Evolutionary conservation across 2,113 vertebrate genomes (phyloP), one percentile per base, ranked within the genome.

Genomic region (Arenaria interpres): DNA sequence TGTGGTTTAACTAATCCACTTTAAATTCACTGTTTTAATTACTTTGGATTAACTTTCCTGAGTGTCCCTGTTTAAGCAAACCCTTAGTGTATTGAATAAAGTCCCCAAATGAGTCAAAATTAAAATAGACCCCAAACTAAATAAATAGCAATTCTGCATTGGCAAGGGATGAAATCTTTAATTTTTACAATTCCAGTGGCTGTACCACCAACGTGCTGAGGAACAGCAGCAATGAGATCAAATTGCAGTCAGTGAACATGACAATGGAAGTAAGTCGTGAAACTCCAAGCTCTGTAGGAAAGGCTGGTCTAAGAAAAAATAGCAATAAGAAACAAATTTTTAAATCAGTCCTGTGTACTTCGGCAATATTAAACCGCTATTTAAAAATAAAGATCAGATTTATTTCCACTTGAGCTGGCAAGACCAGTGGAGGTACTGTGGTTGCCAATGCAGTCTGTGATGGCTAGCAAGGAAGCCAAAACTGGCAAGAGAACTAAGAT

Each of bases 1-100:
- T 96, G 91, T 94, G 96, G 96, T 96, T 96, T 97, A 97, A 96
- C 96, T 97, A 97, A 97, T 97, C 94, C 95, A 97, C 95, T 97
- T 96, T 96, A 97, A 96, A 97, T 96, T 97, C 96, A 91, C 88
- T 96, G 89, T 95, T 97, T 96, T 96, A 97, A 97, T 96, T 96
- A 96, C 81, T 96, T 97, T 96, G 96, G 96, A 96, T 97, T 96
- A 97, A 96, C 95, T 97, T 96, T 95, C 85, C 91, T 95, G 96
- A 96, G 92, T 96, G 96, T 97, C 96, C 96, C 93, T 95, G 88
- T 97, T 93, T 90, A 96, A 84, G 91, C 89, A 96, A 96, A 83
- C 93, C 96, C 84, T 89, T 85, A 69, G 89, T 91, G 84, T 88
- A 90, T 96, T 93, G 53, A 89, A 94, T 91, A 73, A 93, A 89